These are phyloP conservation scores for Homarus gammarus DNA, from an alignment of 2,888 invertebrate genomes.

Conservation along the genomic window DNA sequence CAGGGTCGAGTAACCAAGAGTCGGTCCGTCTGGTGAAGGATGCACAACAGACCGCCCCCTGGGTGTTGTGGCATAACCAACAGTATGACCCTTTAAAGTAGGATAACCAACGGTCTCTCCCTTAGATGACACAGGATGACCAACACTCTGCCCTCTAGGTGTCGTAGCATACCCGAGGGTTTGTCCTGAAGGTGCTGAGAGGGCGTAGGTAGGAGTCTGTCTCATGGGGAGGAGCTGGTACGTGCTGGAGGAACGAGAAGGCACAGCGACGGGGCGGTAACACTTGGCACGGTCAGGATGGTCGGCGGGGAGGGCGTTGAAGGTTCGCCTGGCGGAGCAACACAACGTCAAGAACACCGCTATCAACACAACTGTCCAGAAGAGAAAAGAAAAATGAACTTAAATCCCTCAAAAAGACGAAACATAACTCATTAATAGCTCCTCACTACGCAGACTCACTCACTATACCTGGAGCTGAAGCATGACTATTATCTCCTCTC, in stretches of 20 bases:
- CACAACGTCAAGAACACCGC: not conserved
- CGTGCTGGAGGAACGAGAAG: not conserved
- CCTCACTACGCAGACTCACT: too few species aligned
- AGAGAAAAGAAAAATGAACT: not conserved
- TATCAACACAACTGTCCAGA: not conserved
- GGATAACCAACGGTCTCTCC: not conserved
- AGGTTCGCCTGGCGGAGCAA: not conserved
- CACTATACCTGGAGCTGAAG: too few species aligned
- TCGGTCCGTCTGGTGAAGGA: not conserved
- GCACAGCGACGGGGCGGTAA: not conserved
- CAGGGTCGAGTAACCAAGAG: not conserved
- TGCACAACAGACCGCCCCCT: not conserved
- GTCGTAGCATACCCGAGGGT: not conserved
- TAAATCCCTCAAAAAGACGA: too few species aligned
- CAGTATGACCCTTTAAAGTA: not conserved
- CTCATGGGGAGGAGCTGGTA: not conserved
- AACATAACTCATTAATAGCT: too few species aligned
- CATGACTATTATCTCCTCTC: too few species aligned
- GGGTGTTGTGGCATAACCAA: not conserved
- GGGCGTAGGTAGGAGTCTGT: not conserved
- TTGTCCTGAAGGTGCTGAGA: not conserved
- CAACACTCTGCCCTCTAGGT: not conserved
- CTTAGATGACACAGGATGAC: not conserved
- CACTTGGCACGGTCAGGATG: constrained; percentile 25
- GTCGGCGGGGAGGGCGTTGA: not conserved